Evolutionary conservation across 2,113 vertebrate species (phyloP).

Genomic region (Oceanites oceanicus): DNA sequence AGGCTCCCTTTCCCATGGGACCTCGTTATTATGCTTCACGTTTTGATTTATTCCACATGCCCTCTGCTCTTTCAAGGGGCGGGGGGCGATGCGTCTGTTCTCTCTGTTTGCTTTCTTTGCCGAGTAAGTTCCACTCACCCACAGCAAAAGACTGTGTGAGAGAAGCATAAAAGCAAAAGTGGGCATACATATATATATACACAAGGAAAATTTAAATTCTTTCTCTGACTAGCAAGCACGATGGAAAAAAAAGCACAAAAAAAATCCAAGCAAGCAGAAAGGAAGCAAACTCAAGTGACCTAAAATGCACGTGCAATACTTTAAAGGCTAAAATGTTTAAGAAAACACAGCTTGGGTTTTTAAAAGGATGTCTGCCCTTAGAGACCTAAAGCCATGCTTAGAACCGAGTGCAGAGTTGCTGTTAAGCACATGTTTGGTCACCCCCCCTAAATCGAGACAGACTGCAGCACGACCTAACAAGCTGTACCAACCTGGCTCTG

Average conservation of each 20-base stretch:
- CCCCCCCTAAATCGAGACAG: neutral
- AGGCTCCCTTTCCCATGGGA: slow-evolving; percentile 67
- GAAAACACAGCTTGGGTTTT: slow-evolving; percentile 7
- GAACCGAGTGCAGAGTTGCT: neutral
- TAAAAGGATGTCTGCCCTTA: neutral
- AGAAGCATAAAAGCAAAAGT: neutral
- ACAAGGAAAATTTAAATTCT: neutral
- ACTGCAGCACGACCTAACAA: neutral
- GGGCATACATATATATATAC: neutral
- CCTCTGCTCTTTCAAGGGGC: slow-evolving; percentile 56
- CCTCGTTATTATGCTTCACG: slow-evolving; percentile 32
- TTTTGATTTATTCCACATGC: slow-evolving; percentile 77
- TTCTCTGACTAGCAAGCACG: neutral
- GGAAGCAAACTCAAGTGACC: neutral
- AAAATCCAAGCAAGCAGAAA: neutral
- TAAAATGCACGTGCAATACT: neutral
- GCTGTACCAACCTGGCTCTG: neutral
- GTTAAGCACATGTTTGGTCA: neutral
- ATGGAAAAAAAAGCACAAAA: neutral
- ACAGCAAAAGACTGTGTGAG: neutral
- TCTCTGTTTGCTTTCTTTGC: slow-evolving; percentile 72
- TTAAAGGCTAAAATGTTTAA: neutral
- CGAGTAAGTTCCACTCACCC: neutral
- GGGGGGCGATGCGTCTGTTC: slow-evolving; percentile 34
- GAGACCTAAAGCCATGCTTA: neutral